Evolutionary conservation across 2,113 vertebrate species (phyloP), one percentile per base, ranked within the genome.

Genomic region (Pelvicachromis taeniatus): DNA sequence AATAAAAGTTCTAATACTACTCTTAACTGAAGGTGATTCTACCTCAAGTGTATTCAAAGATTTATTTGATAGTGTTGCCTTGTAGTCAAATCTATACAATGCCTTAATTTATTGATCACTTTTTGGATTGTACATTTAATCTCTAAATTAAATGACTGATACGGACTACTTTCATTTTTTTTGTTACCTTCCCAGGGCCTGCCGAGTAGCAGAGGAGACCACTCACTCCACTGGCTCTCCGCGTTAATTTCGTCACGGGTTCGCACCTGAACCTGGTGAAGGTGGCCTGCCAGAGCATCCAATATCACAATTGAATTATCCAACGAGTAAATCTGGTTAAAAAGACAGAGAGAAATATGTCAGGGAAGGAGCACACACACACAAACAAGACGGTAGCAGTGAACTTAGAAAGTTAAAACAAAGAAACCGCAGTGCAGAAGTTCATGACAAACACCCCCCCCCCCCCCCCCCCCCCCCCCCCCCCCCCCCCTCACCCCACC

Each of bases 191-290:
- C 85, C 96, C 96, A 96, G 4, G 96, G 94, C 29, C 17, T 80
- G 38, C 4, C 90, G 3, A 87, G 45, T 17, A 87, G 55, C 78
- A 90, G 26, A 1, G 87, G 82, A 77, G 91, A 96, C 96, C 96
- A 96, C 13, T 96, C 96, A 29, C 96, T 96, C 96, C 96, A 97
- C 68, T 95, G 94, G 82, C 93, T 95, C 0, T 94, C 93, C 4
- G 59, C 4, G 75, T 93, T 92, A n/a, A 95, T 48, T 5, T 83
- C 95, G 1, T 97, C 96, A 9, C 68, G 95, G 29, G 95, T 93
- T 89, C 93, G 92, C 4, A 96, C 88, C 85, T 96, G 94, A 38
- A 96, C 88, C 16, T 96, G 82, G 88, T 96, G 95, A 17, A 87
- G 4, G 87, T 95, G 88, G 13, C 92, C 95, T 2, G 91, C 91